Percentiles rank a stretch among this genome's conserved stretches.
phyloP scores from a whole-genome alignment of 2,888 invertebrate species.

The Conus canariensis region DNA sequence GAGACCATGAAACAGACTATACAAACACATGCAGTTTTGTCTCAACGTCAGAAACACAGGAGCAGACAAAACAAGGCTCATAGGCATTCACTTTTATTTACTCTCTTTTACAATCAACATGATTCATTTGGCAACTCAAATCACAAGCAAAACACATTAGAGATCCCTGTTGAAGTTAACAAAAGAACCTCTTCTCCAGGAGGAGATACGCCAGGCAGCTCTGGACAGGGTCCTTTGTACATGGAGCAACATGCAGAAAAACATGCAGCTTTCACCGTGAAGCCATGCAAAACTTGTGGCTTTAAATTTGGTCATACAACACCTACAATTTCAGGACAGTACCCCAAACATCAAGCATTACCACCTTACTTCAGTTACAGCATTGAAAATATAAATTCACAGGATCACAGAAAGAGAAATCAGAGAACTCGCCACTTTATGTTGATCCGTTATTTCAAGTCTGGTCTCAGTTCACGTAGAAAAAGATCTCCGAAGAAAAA shows the following conservation, averaged over 20 bases:
- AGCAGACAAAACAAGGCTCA: neutral
- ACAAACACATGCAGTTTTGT: neutral
- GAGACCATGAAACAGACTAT: neutral
- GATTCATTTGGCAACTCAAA: neutral
- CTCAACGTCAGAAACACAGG: neutral
- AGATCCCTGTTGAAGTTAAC: neutral
- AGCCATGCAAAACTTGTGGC: neutral
- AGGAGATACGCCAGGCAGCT: neutral
- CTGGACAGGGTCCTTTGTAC: neutral
- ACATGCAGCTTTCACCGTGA: neutral
- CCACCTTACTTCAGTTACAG: neutral
- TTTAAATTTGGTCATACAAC: neutral
- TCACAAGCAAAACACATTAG: neutral
- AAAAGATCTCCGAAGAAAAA: slow-evolving; percentile 5
- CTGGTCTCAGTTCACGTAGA: neutral
- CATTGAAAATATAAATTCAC: neutral
- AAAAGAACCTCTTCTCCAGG: neutral
- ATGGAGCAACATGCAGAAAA: neutral
- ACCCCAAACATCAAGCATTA: neutral
- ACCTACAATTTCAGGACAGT: neutral
- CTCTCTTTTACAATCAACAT: neutral
- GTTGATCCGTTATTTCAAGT: too few relatives aligned
- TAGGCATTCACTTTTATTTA: neutral
- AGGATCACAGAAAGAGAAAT: neutral
- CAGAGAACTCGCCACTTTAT: neutral